Conservation (phyloP, 2,888 invertebrate species). For the Drosophila maculinotata region DNA sequence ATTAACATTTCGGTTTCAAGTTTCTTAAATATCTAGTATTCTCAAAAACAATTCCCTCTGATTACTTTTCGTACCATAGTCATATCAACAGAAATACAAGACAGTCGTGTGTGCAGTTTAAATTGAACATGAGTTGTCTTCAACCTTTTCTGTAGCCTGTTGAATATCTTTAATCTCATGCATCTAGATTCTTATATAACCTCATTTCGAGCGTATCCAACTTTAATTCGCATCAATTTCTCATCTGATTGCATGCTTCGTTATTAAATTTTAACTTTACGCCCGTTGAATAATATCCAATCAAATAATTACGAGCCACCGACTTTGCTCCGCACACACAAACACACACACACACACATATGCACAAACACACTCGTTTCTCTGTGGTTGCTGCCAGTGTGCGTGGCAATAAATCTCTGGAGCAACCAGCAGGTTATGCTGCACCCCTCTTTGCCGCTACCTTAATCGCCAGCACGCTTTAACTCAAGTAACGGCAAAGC, state of each 20-base stretch:
- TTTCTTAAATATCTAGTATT: too few relatives aligned
- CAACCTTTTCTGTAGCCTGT: background rate
- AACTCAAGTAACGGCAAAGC: conserved; percentile 65
- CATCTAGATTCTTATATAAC: conserved; percentile 1
- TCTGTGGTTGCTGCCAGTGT: conserved; percentile 37
- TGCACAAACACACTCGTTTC: background rate
- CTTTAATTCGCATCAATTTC: conserved; percentile 43
- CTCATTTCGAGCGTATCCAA: conserved; percentile 10
- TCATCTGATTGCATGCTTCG: conserved; percentile 49
- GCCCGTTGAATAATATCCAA: conserved; percentile 70
- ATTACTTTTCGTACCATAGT: too few relatives aligned
- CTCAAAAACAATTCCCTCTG: too few relatives aligned
- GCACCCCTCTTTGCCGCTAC: background rate
- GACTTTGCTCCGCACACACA: conserved; percentile 36
- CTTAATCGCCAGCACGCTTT: conserved; percentile 58
- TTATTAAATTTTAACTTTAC: conserved; percentile 69
- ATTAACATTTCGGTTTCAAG: too few relatives aligned
- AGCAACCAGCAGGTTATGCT: conserved; percentile 49
- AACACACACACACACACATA: conserved; percentile 10
- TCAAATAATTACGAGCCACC: conserved; percentile 68
- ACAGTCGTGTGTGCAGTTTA: too few relatives aligned
- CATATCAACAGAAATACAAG: too few relatives aligned
- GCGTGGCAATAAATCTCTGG: conserved; percentile 67
- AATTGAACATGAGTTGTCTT: too few relatives aligned
- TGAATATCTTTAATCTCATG: conserved; percentile 14